Evolutionary conservation across 2,797 vertebrate species (phyloP), one percentile per base, ranked within the genome.

Genomic region (Siniperca scherzeri): DNA sequence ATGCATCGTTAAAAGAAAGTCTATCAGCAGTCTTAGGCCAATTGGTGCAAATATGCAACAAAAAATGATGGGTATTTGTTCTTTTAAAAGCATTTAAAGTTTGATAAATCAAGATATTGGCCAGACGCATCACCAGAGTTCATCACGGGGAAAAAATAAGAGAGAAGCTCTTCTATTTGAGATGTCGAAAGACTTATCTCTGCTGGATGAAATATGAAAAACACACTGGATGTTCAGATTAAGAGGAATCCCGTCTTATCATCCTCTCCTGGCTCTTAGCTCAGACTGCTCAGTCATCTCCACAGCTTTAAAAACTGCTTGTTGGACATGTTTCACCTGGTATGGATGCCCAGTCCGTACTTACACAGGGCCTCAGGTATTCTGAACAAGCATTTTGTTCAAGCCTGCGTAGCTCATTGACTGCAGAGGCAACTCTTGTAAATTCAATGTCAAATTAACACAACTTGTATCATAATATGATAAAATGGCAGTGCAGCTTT

Each of bases 311-410:
- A 62, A n/a, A 64, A 25, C n/a, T 19, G 30, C 33, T 69, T n/a
- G 30, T 69, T 36, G 66, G 42, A 36, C 27, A 50, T 38, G 67
- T 66, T n/a, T 69, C 67, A 38, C 21, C 50, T 25, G 33, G 70
- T 19, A 7, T 0, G 3, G 19, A 33, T 59, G 8, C 25, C 38
- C 11, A 48, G 11, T 52, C 40, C 10, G 40, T 2, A 11, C 40
- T 42, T 42, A 10, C 2, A 10, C 56, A 6, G 59, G 14, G 33
- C 33, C 57, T 64, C 72, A 44, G 56, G 21, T 30, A 16, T n/a
- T 70, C 19, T 42, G 1, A 17, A n/a, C 27, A 48, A 3, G 8
- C 40, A 16, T 27, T 46, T 57, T n/a, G 27, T 0, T 19, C 16
- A 11, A 48, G 22, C 25, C 19, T 21, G 10, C 36, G 46, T 22